Base-by-base conservation (phyloP, 2,888 invertebrate species). In the Linyphia triangularis region DNA sequence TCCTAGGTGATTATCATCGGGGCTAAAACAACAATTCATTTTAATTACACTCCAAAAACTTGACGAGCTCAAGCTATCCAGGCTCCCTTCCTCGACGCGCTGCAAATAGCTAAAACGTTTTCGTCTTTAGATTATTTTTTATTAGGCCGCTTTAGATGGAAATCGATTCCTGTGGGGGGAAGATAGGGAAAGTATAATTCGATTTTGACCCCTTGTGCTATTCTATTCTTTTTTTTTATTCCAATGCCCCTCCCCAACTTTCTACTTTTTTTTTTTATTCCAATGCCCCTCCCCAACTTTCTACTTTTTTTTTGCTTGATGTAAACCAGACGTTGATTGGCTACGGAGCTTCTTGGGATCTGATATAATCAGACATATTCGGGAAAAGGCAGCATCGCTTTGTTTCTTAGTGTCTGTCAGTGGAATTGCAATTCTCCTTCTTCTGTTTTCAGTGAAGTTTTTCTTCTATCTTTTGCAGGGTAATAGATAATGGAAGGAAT, bases 281-380 rank as follows among this genome's bases (percentile, higher is more conserved):
- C 30, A n/a, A 28, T 70, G n/a, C 82, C 24, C 40, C 43, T 24
- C 73, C 73, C 73, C 61, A 24, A n/a, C 61, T 72, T 70, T 70
- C 70, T 84, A 24, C 77, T 40, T 28, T 72, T 61, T 37, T 16
- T 69, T 57, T 51, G 51, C 37, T 59, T 85, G 84, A 85, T 85
- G 84, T 85, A 85, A 85, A 85, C 57, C 84, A 85, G 84, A 85
- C 84, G 84, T 85, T 85, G 84, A 85, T 85, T 85, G 84, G 84
- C 84, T 40, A 85, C 37, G 67, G 84, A 69, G 57, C 67, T 57
- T 83, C 77, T 77, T 75, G 75, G 65, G 84, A 77, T 69, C 69
- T 85, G 84, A 85, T 85, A 85, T 85, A 85, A 85, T 85, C 84
- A 85, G 84, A 77, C 84, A 51, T 78, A 63, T 63, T 63, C 63